Percentiles rank a stretch among this genome's conserved stretches.
Evolutionary conservation across 2,888 invertebrate genomes (phyloP).

Genomic region (Plebejus anna): DNA sequence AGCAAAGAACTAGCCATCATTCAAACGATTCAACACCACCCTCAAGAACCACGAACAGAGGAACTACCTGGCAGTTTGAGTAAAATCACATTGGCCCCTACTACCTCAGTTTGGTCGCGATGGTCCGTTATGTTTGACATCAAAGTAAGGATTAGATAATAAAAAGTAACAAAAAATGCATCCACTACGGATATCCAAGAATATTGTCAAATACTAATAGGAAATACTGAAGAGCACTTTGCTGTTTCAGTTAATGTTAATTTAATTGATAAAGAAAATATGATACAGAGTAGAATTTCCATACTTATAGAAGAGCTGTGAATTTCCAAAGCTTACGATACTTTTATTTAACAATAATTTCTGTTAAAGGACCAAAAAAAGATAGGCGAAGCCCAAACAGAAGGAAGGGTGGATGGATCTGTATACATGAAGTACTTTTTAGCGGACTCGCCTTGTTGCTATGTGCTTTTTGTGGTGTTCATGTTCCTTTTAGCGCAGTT

Average conservation of each 20-base stretch:
- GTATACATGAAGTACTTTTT: conserved; percentile 67
- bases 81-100: conserved; percentile 49
- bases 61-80: conserved; percentile 41
- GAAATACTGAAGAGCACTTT: too few species aligned
- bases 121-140: conserved; percentile 55
- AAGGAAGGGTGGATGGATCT: conserved; percentile 60
- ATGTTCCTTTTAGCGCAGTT: conserved; percentile 80
- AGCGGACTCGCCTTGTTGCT: conserved; percentile 55
- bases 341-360: conserved; percentile 31
- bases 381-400: conserved; percentile 59
- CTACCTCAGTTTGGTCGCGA: conserved; percentile 52
- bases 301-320: not conserved
- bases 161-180: not conserved
- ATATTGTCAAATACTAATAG: too few species aligned
- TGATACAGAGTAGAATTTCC: too few species aligned
- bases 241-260: not conserved
- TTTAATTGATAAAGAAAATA: too few species aligned
- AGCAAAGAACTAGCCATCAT: conserved; percentile 60
- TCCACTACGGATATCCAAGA: not conserved
- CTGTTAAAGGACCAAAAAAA: conserved; percentile 59
- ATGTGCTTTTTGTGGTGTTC: conserved; percentile 50
- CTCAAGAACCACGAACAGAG: conserved; percentile 58
- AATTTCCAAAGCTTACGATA: not conserved
- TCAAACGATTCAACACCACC: conserved; percentile 60
- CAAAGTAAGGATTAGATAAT: conserved; percentile 45